Base-by-base conservation (phyloP, 2,888 invertebrate species). In the Lycia hirtaria region DNA sequence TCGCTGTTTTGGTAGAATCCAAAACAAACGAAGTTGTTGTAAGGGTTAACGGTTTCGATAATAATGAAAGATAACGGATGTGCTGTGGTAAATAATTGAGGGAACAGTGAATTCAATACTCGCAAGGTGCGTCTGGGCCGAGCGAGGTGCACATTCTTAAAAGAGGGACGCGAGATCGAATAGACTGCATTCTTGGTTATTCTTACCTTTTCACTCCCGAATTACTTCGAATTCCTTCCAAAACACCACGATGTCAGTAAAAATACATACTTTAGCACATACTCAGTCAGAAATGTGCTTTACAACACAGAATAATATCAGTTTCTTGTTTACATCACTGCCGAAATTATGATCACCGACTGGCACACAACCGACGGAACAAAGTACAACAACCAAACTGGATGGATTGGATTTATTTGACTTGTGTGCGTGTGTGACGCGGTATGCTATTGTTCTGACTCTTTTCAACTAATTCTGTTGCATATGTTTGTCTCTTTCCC, bases 81-180 rank as follows among this genome's bases (percentile, higher is more conserved):
- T 22, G 26, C 17, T 38, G 32, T 48, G 20, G 33, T 51, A 37
- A 32, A 47, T 52, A 30, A 44, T 53, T 54, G 74, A 76, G 70
- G 68, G 72, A 71, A 73, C 74, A 71, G 72, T 73, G 73, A 80
- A 80, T 82, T 83, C 73, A 77, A 80, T 78, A 73, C 61, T 75
- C 74, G 69, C 67, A 71, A 90, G 90, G 90, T 92, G 90, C 89
- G 89, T 83, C 76, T 68, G 86, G 78, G 85, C 81, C 80, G 76
- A 69, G 74, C 72, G 79, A 80, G 83, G 87, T 86, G 83, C 81
- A 83, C 89, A 91, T 91, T 90, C 91, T 85, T 86, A 72, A 76
- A 77, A 87, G 87, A 88, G 88, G 88, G 87, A 85, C 82, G 87
- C 85, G 83, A 84, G 87, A 88, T 86, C 83, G 85, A 81, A 82